Evolutionary conservation across 2,113 vertebrate species (phyloP), one percentile per base, ranked within the genome.

Genomic region (Amblyornis subalaris): DNA sequence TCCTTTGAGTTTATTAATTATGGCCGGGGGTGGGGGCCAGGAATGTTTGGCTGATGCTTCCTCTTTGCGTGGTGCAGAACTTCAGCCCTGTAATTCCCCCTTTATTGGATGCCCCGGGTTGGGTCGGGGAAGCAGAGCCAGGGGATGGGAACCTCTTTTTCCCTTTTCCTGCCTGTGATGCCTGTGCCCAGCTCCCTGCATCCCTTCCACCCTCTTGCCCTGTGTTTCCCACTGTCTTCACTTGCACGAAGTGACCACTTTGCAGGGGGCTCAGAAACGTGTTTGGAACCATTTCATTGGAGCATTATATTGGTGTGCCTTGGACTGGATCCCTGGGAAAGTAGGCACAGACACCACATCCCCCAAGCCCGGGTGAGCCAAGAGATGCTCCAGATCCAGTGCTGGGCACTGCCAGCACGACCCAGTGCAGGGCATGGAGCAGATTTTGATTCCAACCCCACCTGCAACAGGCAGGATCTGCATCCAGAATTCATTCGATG

Each of bases 1-100:
- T 96, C 93, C 87, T 96, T 94, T 81, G 88, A 92, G 86, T 87
- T 96, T 91, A 94, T 95, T 96, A 93, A 92, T 93, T 82, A 91
- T 50, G 85, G 50, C 91, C 58, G 40, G 33, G 66, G 74, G 65
- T 3, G 29, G 35, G 69, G 73, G 65, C 72, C 38, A 51, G 88
- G 83, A 89, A 73, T 67, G 66, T 65, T 92, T 72, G 61, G 77
- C 50, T 54, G 71, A 67, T 61, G 71, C 60, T 95, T 92, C 92
- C 77, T 92, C 61, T 91, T 65, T 58, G 57, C 21, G 0, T 31
- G 40, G 58, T 4, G 20, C 73, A 65, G 90, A 67, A n/a, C 77
- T 71, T 74, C 71, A 88, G 77, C 74, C 38, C 47, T 42, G 29
- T 55, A 71, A 90, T 89, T 93, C 90, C 84, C 62, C 31, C 40